Evolutionary conservation across 2,888 invertebrate genomes (phyloP), one percentile per base, ranked within the genome.

Genomic region (Stratiomys singularior): DNA sequence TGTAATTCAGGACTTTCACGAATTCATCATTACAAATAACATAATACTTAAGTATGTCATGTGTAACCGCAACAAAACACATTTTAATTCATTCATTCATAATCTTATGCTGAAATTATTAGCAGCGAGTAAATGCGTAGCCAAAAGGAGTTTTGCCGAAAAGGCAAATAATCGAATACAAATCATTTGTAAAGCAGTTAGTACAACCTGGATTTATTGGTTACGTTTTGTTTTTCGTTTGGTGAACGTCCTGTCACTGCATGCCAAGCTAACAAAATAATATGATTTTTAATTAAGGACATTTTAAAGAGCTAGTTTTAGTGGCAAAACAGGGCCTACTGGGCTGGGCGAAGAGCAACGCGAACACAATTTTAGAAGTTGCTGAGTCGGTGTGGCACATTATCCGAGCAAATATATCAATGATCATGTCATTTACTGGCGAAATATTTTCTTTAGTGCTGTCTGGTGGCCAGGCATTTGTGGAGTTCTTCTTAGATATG

Each of bases 331-430:
- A 87, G 84, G 93, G 93, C 30, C 88, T 96, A 80, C 90, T 94
- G 78, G 91, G 92, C 76, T 96, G 97, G 90, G 92, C 94, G 18
- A 93, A 94, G 85, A 96, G 96, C 82, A 98, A 98, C 87, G 91
- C 98, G 76, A 97, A 96, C 71, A 96, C 94, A 0, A 88, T 98
- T 76, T 90, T 94, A 84, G 95, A 96, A 1, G 93, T 98, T 18
- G 89, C 96, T 76, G 95, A 96, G 84, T 96, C 91, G 0, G 86
- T 95, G 52, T 98, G 97, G 97, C 90, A 93, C 27, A 94, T 98
- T 64, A 89, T 97, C n/a, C 95, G 96, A 81, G 96, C 96, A 82
- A 98, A 98, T 87, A 91, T 97, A 82, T 95, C 94, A 11, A 89
- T 98, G 60, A 91, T 96, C 46, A 88, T 97, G 76, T 93, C 94